phyloP scores from a whole-genome alignment of 2,113 vertebrate genomes.

The Opisthocomus hoazin region DNA sequence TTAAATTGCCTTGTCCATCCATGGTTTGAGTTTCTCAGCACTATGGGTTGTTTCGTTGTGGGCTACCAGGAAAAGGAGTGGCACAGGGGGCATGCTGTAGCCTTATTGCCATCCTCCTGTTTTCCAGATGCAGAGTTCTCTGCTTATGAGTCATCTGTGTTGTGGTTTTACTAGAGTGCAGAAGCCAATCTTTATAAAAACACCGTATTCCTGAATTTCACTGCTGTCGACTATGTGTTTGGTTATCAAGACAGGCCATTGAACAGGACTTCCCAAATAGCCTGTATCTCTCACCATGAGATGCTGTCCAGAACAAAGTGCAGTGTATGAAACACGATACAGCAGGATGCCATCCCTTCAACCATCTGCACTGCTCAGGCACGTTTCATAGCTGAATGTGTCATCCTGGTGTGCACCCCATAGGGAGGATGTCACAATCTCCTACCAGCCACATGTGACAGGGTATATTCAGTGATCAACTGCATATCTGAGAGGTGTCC shows the following conservation, averaged over 20 bases:
- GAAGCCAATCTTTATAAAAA: background rate
- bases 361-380: background rate
- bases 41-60: background rate
- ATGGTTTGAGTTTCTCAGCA: background rate
- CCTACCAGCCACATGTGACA: background rate
- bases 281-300: background rate
- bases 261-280: background rate
- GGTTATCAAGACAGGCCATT: background rate
- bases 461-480: background rate
- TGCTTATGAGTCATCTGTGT: background rate
- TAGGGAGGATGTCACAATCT: background rate
- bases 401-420: background rate
- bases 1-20: background rate
- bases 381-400: rapidly evolving
- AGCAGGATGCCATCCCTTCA: background rate
- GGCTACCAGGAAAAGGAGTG: background rate
- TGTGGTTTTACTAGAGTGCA: background rate
- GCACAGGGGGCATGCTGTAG: background rate
- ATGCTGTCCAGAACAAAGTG: background rate
- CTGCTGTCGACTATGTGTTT: background rate
- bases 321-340: rapidly evolving
- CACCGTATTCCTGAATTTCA: rapidly evolving
- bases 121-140: background rate
- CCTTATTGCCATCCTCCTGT: background rate
- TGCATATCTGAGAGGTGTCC: background rate